Percentiles rank a stretch among this genome's conserved stretches.
phyloP scores from a whole-genome alignment of 2,888 invertebrate species.

The Pyrrhia umbra region DNA sequence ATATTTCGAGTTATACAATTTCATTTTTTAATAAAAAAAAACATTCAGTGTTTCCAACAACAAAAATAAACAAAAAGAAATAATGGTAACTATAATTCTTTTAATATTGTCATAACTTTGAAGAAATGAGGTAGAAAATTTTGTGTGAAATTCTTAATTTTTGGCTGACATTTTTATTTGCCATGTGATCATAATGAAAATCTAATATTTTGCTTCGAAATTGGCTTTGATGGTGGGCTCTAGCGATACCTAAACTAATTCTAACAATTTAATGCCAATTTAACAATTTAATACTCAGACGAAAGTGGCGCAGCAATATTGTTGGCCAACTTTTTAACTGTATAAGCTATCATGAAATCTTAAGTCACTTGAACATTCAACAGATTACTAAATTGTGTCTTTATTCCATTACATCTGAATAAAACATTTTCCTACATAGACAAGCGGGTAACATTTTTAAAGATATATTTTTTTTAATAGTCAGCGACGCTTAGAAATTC shows the following conservation, averaged over 20 bases:
- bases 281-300: slow-evolving; percentile 57
- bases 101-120: slow-evolving; percentile 60
- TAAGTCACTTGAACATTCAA: slow-evolving; percentile 15
- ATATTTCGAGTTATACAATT: slow-evolving; percentile 62
- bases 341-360: slow-evolving; percentile 7
- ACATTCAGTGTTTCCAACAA: slow-evolving; percentile 57
- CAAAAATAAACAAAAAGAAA: slow-evolving; percentile 60
- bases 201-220: slow-evolving; percentile 64
- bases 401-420: slow-evolving; percentile 54
- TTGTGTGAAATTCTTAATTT: slow-evolving; percentile 59
- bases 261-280: slow-evolving; percentile 62
- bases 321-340: slow-evolving; percentile 10
- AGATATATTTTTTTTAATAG: slow-evolving; percentile 63
- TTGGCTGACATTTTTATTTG: slow-evolving; percentile 58
- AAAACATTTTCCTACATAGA: slow-evolving; percentile 59
- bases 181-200: slow-evolving; percentile 58
- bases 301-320: slow-evolving; percentile 46
- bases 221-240: slow-evolving; percentile 79
- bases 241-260: slow-evolving; percentile 87
- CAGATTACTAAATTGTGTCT: slow-evolving; percentile 33
- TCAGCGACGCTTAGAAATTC: slow-evolving; percentile 71
- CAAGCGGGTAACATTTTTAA: slow-evolving; percentile 70
- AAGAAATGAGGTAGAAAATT: slow-evolving; percentile 75
- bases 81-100: slow-evolving; percentile 70
- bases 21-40: slow-evolving; percentile 54